Conservation (phyloP, 1,140 invertebrate genomes). For the Lepidostoma basale region DNA sequence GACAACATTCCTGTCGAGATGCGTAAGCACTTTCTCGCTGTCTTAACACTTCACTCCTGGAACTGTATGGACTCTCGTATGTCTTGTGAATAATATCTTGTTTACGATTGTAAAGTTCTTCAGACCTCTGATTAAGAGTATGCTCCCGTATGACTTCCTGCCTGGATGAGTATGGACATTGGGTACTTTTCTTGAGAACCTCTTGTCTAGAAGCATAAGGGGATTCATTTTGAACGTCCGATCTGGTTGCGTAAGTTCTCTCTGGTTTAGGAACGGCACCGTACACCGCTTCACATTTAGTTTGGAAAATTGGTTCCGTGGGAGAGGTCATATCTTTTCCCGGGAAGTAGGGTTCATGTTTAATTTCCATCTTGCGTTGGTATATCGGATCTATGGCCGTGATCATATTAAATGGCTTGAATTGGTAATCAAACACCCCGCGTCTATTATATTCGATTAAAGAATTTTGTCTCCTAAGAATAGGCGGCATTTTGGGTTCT, state of each 20-base stretch:
- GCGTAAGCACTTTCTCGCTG: conserved; percentile 19
- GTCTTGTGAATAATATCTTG: conserved; percentile 9
- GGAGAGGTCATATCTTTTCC: conserved; percentile 47
- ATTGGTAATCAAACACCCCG: conserved; percentile 55
- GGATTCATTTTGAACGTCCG: conserved; percentile 52
- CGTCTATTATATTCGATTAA: conserved; percentile 60
- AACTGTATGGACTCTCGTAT: conserved; percentile 46
- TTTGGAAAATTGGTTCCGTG: conserved; percentile 55
- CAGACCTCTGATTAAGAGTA: neutral
- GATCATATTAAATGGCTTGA: conserved; percentile 60
- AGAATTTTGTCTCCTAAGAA: conserved; percentile 60
- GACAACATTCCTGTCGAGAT: conserved; percentile 30
- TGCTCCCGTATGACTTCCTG: conserved; percentile 41
- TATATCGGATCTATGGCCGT: conserved; percentile 62
- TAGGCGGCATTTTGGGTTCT: conserved; percentile 60
- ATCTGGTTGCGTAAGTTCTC: conserved; percentile 56
- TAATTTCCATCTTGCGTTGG: conserved; percentile 59
- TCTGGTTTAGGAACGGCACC: conserved; percentile 59
- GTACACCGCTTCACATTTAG: conserved; percentile 57
- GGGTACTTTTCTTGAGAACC: conserved; percentile 41
- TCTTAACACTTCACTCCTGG: conserved; percentile 41
- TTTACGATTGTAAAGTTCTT: neutral
- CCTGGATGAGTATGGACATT: conserved; percentile 41
- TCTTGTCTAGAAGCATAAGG: conserved; percentile 55
- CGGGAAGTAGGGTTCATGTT: conserved; percentile 59